Evolutionary conservation across 2,888 invertebrate species (phyloP), one percentile per base, ranked within the genome.

Genomic region (Germaria angustata): DNA sequence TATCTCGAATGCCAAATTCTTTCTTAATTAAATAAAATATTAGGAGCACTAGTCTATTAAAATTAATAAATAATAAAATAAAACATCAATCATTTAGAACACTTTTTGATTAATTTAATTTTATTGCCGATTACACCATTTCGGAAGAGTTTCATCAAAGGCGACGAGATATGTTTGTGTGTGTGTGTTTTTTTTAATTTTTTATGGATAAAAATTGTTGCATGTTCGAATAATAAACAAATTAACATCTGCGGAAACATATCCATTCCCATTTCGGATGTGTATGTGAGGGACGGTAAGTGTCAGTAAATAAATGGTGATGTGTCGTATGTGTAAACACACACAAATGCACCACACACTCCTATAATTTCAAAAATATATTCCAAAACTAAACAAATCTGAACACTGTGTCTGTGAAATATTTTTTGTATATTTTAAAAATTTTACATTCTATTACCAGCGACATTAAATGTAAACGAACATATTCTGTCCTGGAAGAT

Each of bases 311-410:
- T 32, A 73, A 73, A 28, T 63, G 61, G 22, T 8, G 6, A 3
- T 44, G 15, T 17, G 32, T 7, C 53, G 32, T 69, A 51, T 51
- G 39, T 8, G 61, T 73, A 63, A 63, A 73, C 63, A 63, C 63
- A 20, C 41, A 8, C 15, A 51, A 28, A 39, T 15, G 9, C 24
- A 51, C n/a, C 17, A 34, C 65, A 20, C 22, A 28, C 8, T 59
- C 6, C 5, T 41, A 1, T 22, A 51, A 72, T 32, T 41, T 32
- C 51, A 63, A 72, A 61, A 9, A 39, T 7, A 7, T 39, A 61
- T 51, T 72, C 51, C 9, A 8, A 73, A 73, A 55, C 53, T 65
- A 65, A 73, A 65, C 73, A 73, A 34, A 44, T 55, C 34, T 53
- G 51, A 63, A 32, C 15, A 39, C 15, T 73, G 59, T 51, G 63